phyloP scores from a whole-genome alignment of 2,113 vertebrate genomes.

The Brachypodius melanocephalos region DNA sequence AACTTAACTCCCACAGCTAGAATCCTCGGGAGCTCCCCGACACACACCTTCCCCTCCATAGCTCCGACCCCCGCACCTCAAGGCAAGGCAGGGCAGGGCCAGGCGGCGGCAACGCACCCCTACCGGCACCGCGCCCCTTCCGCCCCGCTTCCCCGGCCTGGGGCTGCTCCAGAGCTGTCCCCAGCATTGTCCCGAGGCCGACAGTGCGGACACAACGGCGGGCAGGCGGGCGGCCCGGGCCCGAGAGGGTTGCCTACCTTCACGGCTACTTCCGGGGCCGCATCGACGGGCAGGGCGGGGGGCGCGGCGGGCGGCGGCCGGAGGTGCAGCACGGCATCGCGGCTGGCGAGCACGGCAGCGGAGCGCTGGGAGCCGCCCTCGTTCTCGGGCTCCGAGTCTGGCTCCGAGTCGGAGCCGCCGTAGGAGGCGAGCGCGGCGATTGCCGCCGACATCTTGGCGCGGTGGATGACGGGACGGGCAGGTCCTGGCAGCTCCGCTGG shows the following conservation, averaged over 20 bases:
- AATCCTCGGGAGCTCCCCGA: neutral
- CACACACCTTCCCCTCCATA: too few relatives aligned
- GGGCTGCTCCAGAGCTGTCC: neutral
- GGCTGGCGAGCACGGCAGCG: constrained; percentile 34
- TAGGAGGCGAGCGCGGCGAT: constrained; percentile 85
- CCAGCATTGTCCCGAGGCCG: neutral
- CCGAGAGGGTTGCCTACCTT: constrained; percentile 77
- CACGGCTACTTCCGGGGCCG: constrained; percentile 74
- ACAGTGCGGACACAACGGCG: too few relatives aligned
- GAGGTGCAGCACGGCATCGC: constrained; percentile 82
- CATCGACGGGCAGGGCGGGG: constrained; percentile 45
- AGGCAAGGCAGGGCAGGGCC: neutral
- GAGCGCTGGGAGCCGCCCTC: constrained; percentile 43
- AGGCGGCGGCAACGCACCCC: too few relatives aligned
- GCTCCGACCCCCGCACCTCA: neutral
- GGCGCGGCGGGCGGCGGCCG: constrained; percentile 48
- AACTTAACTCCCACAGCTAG: accelerated
- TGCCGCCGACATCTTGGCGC: constrained; percentile 84
- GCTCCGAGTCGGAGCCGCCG: constrained; percentile 84
- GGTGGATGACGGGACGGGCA: neutral
- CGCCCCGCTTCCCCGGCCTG: too few relatives aligned
- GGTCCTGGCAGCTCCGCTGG: constrained; percentile 6
- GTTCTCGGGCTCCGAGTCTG: constrained; percentile 81
- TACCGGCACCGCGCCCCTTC: too few relatives aligned
- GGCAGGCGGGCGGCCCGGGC: neutral